These are phyloP conservation scores for Halocynthia roretzi DNA, from an alignment of 23 tunicate species.

Conservation along the genomic window DNA sequence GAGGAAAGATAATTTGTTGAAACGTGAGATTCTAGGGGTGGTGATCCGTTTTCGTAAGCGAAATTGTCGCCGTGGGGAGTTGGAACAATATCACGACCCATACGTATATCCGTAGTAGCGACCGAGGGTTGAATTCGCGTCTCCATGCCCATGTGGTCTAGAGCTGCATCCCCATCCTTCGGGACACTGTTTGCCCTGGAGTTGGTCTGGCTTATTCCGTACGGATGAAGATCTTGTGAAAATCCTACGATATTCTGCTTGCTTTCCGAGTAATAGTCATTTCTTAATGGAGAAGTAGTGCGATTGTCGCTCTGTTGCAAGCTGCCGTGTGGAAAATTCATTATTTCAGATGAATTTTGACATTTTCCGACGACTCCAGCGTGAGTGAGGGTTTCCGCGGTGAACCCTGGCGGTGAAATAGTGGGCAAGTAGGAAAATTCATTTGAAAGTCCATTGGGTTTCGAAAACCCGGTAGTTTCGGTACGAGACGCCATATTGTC, in stretches of 20 bases:
- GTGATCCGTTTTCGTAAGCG: not conserved
- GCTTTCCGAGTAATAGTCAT: not conserved
- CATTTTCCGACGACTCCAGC: not conserved
- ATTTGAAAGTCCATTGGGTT: constrained; percentile 1
- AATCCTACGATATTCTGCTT: not conserved
- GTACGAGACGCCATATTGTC: constrained; percentile 19
- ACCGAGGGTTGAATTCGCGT: too few species aligned
- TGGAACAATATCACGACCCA: not conserved
- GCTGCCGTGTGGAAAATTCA: not conserved
- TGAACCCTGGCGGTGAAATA: constrained; percentile 6
- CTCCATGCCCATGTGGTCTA: too few species aligned
- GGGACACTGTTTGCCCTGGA: not conserved
- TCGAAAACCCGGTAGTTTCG: constrained; percentile 9
- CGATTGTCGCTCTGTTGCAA: not conserved
- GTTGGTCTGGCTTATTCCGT: not conserved
- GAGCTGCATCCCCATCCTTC: not conserved
- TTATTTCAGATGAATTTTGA: not conserved
- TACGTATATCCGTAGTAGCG: too few species aligned
- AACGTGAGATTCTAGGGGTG: not conserved
- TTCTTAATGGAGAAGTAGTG: not conserved
- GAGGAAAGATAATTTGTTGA: not conserved
- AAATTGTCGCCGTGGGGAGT: not conserved
- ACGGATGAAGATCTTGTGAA: too few species aligned
- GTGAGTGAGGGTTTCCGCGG: not conserved
- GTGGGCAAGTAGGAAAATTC: not conserved